A percentile compares a stretch with the other conserved stretches of the same genome.
Conservation (phyloP, 2,797 vertebrate species). For the Apogon hyalosoma region DNA sequence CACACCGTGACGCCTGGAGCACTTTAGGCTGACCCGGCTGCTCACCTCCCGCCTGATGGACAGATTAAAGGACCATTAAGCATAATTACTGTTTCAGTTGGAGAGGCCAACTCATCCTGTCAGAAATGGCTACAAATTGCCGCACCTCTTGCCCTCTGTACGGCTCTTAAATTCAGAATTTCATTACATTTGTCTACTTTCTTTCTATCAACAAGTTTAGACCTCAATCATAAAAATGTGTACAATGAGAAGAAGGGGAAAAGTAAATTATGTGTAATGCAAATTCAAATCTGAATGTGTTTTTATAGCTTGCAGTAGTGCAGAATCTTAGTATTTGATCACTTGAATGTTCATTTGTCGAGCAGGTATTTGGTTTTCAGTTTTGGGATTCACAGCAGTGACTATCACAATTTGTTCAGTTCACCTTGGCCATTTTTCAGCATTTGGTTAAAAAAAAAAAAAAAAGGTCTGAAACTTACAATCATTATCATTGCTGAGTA, state of each 20-base stretch:
- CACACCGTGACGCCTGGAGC: constrained; percentile 74
- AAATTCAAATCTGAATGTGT: background rate
- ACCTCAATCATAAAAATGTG: constrained; percentile 43
- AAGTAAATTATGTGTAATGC: constrained; percentile 28
- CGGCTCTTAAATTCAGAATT: constrained; percentile 72
- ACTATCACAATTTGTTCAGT: too few species aligned
- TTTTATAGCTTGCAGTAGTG: background rate
- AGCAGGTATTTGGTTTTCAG: too few species aligned
- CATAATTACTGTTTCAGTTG: constrained; percentile 86
- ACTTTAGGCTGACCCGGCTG: constrained; percentile 82
- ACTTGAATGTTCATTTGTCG: too few species aligned
- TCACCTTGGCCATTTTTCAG: too few species aligned
- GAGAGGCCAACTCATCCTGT: constrained; percentile 80
- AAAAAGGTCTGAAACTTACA: too few species aligned
- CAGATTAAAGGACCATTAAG: constrained; percentile 87
- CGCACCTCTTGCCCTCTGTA: constrained; percentile 57
- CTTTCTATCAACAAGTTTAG: constrained; percentile 53
- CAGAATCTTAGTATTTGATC: too few species aligned
- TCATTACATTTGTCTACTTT: constrained; percentile 64
- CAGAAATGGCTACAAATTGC: constrained; percentile 84
- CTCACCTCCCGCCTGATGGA: constrained; percentile 83
- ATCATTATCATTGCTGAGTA: too few species aligned
- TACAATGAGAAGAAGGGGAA: constrained; percentile 9
- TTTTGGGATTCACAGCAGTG: too few species aligned
- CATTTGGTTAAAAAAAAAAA: background rate